Evolutionary conservation across 2,888 invertebrate genomes (phyloP), one percentile per base, ranked within the genome.

Genomic region (Callosobruchus maculatus): DNA sequence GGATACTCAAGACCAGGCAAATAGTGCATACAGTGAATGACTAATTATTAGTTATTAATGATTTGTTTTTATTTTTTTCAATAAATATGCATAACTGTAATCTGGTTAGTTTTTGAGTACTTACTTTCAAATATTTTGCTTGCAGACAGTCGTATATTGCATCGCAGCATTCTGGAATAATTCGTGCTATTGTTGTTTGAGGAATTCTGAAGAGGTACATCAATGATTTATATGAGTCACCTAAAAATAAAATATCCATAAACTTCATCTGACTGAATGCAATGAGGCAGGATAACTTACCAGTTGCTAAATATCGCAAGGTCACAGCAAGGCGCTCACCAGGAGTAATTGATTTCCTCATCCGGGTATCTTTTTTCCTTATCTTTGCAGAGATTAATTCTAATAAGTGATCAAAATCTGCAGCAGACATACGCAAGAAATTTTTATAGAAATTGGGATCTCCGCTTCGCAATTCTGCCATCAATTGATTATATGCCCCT

Each of bases 321-420:
- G 71, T 71, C 21, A 73, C 21, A 31, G 70, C 69, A 68, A 73
- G 69, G 21, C 22, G 22, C 22, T 70, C 22, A n/a, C 22, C 70
- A 70, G 70, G 70, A 70, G 70, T 70, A 18, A 71, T 74, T 18
- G 74, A 71, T 74, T 72, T 72, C 67, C 74, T 71, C 74, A 74
- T 74, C 21, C 71, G 70, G 21, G 70, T 70, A 70, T 70, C 70
- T 70, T 70, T 22, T 26, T 26, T 26, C 26, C 26, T 26, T 26
- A 26, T 26, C 7, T 26, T 26, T 26, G 7, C 26, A 26, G 26
- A 26, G 26, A 26, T 26, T 26, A 26, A 26, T 26, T 26, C 26
- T 31, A 74, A 66, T 20, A 74, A 68, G 68, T 74, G 68, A 21
- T 74, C 68, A 71, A 74, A 74, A 71, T 74, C 74, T n/a, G 68